A percentile compares a stretch with the other conserved stretches of the same genome.
Evolutionary conservation across 2,797 vertebrate genomes (phyloP).

Genomic region (Rhabdophis nuchalis): DNA sequence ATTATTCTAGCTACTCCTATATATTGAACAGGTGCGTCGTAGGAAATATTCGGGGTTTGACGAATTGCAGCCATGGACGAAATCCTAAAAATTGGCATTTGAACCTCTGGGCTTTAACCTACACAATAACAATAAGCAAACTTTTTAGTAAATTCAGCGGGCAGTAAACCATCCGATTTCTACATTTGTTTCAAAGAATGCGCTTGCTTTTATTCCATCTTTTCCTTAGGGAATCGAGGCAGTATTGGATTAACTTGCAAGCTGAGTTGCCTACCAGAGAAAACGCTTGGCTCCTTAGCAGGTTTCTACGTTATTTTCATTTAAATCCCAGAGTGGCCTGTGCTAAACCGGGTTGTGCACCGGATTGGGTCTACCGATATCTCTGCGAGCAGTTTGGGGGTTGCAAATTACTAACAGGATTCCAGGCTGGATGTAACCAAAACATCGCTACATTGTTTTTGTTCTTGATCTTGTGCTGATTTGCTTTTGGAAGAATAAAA

Average conservation of each 20-base stretch:
- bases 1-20: background rate
- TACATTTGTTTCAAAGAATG: background rate
- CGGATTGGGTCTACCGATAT: background rate
- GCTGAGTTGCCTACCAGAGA: background rate
- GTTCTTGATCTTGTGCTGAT: background rate
- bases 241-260: fast-evolving
- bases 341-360: background rate
- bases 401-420: background rate
- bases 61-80: background rate
- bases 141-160: too few relatives aligned
- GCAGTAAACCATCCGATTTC: background rate
- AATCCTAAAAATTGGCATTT: background rate
- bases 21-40: background rate
- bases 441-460: background rate
- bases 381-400: background rate
- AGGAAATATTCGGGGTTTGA: background rate
- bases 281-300: background rate
- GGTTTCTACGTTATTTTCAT: background rate
- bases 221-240: background rate
- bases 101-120: background rate
- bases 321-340: background rate
- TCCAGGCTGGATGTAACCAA: background rate
- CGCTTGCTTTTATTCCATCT: background rate
- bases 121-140: background rate
- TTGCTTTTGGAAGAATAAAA: background rate